phyloP scores from a whole-genome alignment of 2,797 vertebrate species.

The Labroides dimidiatus region DNA sequence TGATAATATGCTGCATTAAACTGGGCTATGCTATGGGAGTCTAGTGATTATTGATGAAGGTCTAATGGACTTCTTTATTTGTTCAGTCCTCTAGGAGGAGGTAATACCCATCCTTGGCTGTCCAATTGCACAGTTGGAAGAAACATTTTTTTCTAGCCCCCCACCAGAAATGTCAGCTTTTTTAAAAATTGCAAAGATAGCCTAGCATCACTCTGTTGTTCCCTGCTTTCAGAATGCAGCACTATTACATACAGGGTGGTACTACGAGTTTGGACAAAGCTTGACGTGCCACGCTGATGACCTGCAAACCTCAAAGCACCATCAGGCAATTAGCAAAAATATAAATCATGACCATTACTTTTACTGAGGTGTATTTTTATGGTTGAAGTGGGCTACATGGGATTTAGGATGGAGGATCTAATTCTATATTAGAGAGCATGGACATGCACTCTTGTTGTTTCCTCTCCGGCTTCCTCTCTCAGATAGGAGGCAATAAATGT shows the following conservation, averaged over 20 bases:
- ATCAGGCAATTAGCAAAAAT: constrained; percentile 5
- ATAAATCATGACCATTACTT: background rate
- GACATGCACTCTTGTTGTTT: constrained; percentile 10
- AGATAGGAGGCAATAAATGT: constrained; percentile 59
- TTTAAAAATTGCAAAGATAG: constrained; percentile 30
- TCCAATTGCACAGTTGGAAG: constrained; percentile 12
- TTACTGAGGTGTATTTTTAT: background rate
- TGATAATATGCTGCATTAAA: constrained; percentile 50
- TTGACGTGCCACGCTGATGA: constrained; percentile 19
- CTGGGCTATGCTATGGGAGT: constrained; percentile 35
- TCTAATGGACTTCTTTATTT: constrained; percentile 67
- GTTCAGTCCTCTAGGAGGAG: constrained; percentile 20
- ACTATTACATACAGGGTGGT: constrained; percentile 40
- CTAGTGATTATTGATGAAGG: constrained; percentile 62
- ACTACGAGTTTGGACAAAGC: constrained; percentile 11
- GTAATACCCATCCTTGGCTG: constrained; percentile 22
- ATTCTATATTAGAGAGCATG: background rate
- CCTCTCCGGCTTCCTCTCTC: constrained; percentile 29
- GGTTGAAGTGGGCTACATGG: constrained; percentile 1
- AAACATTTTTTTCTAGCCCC: constrained; percentile 30
- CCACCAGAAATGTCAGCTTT: background rate
- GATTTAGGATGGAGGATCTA: background rate
- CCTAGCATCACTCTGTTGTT: constrained; percentile 40
- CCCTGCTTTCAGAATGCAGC: constrained; percentile 31
- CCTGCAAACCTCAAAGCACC: constrained; percentile 13